Evolutionary conservation across 2,113 vertebrate species (phyloP).

Genomic region (Fregata magnificens): DNA sequence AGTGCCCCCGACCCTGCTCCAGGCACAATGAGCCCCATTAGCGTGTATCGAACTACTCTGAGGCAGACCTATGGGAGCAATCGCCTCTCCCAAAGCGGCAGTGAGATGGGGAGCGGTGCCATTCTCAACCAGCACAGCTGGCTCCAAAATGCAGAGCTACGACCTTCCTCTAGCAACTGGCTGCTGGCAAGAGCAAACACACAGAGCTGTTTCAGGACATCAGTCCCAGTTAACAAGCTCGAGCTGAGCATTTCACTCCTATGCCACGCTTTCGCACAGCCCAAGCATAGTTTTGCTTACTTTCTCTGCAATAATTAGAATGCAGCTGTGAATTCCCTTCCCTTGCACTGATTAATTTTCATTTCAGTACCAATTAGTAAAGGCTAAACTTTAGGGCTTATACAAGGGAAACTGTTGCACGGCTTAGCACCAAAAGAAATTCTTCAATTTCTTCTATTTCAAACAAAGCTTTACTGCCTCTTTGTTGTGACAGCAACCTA

Average conservation of each 20-base stretch:
- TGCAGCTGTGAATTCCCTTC: slow-evolving; percentile 9
- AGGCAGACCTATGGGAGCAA: background rate
- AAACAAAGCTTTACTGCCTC: slow-evolving; percentile 16
- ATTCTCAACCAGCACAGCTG: background rate
- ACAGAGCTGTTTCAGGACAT: background rate
- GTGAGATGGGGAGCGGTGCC: background rate
- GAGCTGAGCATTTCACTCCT: background rate
- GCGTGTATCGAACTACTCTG: background rate
- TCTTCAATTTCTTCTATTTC: background rate
- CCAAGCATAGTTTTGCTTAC: background rate
- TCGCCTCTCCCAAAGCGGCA: background rate
- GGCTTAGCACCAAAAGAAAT: background rate
- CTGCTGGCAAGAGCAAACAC: background rate
- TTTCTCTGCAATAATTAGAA: slow-evolving; percentile 5
- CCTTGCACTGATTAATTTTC: slow-evolving; percentile 16
- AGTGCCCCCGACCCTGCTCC: background rate
- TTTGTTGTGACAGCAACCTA: slow-evolving; percentile 21
- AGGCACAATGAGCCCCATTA: background rate
- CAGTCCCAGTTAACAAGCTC: background rate
- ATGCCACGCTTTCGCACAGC: background rate
- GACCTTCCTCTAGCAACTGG: background rate
- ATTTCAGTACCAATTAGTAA: slow-evolving; percentile 29
- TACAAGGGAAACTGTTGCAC: background rate
- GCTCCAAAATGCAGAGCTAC: background rate
- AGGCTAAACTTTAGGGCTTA: background rate